Conservation (phyloP, 1,140 invertebrate genomes). For the Helicoverpa zea region DNA sequence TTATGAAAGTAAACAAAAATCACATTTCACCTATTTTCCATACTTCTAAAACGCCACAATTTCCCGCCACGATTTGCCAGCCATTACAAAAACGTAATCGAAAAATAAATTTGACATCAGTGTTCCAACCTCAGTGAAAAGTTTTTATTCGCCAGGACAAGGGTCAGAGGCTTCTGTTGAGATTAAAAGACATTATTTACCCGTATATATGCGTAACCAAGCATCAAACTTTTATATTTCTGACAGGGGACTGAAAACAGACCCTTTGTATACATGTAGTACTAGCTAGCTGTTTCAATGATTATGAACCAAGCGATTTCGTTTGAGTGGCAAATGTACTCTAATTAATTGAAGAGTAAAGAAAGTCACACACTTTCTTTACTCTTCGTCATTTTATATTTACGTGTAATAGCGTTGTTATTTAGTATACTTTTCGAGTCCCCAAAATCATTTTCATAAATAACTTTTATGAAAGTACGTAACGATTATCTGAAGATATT, state of each 20-base stretch:
- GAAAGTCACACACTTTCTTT: not conserved
- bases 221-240: conserved; percentile 78
- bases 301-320: conserved; percentile 62
- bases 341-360: conserved; percentile 58
- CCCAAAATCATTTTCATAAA: not conserved
- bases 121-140: conserved; percentile 69
- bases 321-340: conserved; percentile 54
- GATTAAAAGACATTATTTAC: conserved; percentile 84
- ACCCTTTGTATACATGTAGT: conserved; percentile 63
- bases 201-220: conserved; percentile 69
- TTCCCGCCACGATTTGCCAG: conserved; percentile 64
- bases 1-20: not conserved
- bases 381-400: not conserved
- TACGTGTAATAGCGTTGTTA: not conserved
- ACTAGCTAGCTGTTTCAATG: conserved; percentile 60
- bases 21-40: not conserved
- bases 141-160: conserved; percentile 71
- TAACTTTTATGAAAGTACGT: not conserved
- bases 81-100: conserved; percentile 77
- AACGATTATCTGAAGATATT: conserved; percentile 6
- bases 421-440: not conserved
- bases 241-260: conserved; percentile 73
- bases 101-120: conserved; percentile 77
- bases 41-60: conserved; percentile 46
- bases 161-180: conserved; percentile 69